Evolutionary conservation across 2,797 vertebrate species (phyloP).

Genomic region (Fratercula arctica): DNA sequence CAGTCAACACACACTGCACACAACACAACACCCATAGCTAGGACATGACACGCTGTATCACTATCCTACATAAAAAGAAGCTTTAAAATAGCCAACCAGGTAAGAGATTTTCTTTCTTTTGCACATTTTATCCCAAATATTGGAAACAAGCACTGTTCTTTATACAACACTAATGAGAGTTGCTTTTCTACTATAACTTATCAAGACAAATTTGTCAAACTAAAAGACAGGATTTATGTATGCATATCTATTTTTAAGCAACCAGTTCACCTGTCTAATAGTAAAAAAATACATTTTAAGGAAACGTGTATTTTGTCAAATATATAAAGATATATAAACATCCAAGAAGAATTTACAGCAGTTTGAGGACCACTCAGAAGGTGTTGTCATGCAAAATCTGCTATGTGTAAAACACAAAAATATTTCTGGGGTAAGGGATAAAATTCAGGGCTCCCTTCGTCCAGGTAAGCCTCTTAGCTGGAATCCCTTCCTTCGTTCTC

Average conservation of each 20-base stretch:
- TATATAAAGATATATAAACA: background rate
- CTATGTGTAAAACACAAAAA: background rate
- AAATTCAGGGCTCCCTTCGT: background rate
- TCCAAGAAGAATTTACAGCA: background rate
- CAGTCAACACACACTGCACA: background rate
- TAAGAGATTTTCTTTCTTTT: background rate
- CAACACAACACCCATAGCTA: background rate
- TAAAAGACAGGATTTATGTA: background rate
- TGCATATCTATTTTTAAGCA: background rate
- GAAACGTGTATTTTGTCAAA: background rate
- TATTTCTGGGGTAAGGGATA: background rate
- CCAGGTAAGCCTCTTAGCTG: background rate
- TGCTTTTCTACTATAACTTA: background rate
- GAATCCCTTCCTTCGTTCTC: background rate
- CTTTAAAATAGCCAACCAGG: background rate
- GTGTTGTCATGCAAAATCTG: background rate
- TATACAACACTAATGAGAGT: background rate
- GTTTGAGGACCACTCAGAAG: background rate
- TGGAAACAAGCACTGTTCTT: background rate
- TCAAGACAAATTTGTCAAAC: background rate
- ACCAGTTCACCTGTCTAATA: background rate
- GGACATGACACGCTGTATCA: background rate
- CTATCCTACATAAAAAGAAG: background rate
- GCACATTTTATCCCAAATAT: background rate
- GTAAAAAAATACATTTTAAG: background rate